Evolutionary conservation across 37 sponge, comb jelly and placozoan species (phyloP), one percentile per base, ranked within the genome.

Genomic region (Beroe ovata): DNA sequence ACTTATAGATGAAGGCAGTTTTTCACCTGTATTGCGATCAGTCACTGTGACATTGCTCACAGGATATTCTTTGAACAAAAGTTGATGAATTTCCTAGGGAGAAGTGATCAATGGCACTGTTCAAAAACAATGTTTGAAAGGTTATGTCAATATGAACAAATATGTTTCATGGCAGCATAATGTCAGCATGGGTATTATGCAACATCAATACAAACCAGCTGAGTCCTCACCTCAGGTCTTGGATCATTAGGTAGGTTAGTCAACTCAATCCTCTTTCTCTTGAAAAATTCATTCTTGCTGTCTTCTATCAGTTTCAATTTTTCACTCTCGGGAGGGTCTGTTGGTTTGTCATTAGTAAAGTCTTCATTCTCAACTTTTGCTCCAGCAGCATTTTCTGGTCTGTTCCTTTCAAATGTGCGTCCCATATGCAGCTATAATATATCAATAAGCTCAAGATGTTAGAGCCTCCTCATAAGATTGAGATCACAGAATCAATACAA

Each of bases 211-310:
- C n/a, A n/a, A n/a, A n/a, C n/a, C n/a, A 58, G 16, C 11, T 58
- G 59, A 11, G 16, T 16, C 16, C 11, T 58, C 16, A 71, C 71
- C 71, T 71, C 71, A 33, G 71, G 71, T 29, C 71, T 11, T 3
- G 71, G 71, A 71, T 71, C 71, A 28, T 71, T 71, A 36, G 71
- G 71, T 28, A 71, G 71, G 20, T 71, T 71, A 20, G 35, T 71
- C 4, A 71, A 20, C 34, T 71, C 71, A 30, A 71, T 34, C 71
- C 29, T 29, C 38, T 28, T 71, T 29, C 71, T 71, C 71, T 71
- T 71, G 38, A 71, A 36, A 20, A 71, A 71, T 28, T 71, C 71
- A 20, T 21, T 34, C 71, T 71, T 29, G 29, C 71, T 71, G 4
- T 71, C 38, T 30, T 71, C 71, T 6, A 71, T 71, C 32, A 71